Evolutionary conservation across 2,113 vertebrate species (phyloP).

Genomic region (Oxyura jamaicensis): DNA sequence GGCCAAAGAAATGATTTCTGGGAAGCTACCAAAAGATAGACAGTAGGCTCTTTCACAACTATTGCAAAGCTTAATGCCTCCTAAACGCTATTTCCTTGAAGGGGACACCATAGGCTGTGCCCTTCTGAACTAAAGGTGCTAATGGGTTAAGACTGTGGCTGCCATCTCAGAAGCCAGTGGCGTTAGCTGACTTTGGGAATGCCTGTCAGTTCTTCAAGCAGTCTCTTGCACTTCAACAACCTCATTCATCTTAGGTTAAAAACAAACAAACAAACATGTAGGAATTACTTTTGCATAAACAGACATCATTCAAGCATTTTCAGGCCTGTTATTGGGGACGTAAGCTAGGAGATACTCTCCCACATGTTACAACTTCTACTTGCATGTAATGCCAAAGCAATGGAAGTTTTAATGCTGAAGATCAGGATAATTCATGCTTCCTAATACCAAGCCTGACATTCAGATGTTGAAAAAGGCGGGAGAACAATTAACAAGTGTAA

Average conservation of each 20-base stretch:
- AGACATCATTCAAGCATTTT: not conserved
- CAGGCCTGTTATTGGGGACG: not conserved
- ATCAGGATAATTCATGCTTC: not conserved
- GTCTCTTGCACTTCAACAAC: not conserved
- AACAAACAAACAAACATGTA: not conserved
- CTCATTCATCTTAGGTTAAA: not conserved
- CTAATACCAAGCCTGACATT: not conserved
- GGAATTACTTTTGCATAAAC: not conserved
- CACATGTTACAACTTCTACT: not conserved
- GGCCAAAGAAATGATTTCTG: constrained; percentile 13
- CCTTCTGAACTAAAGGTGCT: not conserved
- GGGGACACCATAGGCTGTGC: not conserved
- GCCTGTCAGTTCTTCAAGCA: not conserved
- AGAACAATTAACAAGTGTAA: not conserved
- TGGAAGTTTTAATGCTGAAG: not conserved
- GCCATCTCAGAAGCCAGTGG: not conserved
- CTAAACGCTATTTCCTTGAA: constrained; percentile 17
- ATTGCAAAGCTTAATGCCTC: not conserved
- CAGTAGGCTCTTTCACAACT: not conserved
- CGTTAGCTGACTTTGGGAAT: not conserved
- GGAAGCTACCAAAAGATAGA: not conserved
- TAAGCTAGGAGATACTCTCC: not conserved
- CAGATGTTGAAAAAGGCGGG: not conserved
- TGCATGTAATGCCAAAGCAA: not conserved
- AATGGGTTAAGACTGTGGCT: not conserved